Percentiles rank a stretch among this genome's conserved stretches.
Conservation (phyloP, 2,113 vertebrate species). For the Neodontobutis hainanensis region DNA sequence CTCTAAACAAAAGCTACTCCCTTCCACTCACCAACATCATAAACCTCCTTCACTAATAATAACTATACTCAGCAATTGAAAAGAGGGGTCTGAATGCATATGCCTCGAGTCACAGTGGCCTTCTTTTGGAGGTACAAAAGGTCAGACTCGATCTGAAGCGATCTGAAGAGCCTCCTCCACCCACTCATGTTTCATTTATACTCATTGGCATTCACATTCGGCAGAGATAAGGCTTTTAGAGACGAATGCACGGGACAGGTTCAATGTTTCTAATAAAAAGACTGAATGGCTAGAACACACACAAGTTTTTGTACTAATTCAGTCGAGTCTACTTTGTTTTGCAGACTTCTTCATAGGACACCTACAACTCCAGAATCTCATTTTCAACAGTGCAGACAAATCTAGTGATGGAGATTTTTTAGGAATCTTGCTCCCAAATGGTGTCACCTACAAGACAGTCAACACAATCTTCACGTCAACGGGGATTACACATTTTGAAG, state of each 20-base stretch:
- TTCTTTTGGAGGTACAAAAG: background rate
- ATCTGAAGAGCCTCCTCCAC: background rate
- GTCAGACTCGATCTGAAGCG: conserved; percentile 2
- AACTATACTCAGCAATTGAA: conserved; percentile 17
- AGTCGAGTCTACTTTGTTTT: too few species aligned
- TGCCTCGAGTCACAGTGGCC: background rate
- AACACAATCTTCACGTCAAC: conserved; percentile 1
- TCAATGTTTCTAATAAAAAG: too few species aligned
- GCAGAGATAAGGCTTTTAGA: background rate
- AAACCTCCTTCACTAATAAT: background rate
- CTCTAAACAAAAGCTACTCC: background rate
- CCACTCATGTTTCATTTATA: background rate
- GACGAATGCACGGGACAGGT: too few species aligned
- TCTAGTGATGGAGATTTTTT: conserved; percentile 9
- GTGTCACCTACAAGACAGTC: conserved; percentile 17
- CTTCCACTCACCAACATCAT: background rate
- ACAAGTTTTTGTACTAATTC: too few species aligned
- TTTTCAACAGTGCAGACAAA: background rate
- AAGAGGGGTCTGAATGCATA: background rate
- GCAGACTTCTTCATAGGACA: too few species aligned
- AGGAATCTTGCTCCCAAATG: conserved; percentile 31
- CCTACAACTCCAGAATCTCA: background rate
- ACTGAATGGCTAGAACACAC: too few species aligned
- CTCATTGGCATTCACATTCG: background rate
- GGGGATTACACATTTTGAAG: conserved; percentile 28